Percentiles rank a stretch among this genome's conserved stretches.
Evolutionary conservation across 1,140 invertebrate genomes (phyloP).

Genomic region (Drosophila lowei): DNA sequence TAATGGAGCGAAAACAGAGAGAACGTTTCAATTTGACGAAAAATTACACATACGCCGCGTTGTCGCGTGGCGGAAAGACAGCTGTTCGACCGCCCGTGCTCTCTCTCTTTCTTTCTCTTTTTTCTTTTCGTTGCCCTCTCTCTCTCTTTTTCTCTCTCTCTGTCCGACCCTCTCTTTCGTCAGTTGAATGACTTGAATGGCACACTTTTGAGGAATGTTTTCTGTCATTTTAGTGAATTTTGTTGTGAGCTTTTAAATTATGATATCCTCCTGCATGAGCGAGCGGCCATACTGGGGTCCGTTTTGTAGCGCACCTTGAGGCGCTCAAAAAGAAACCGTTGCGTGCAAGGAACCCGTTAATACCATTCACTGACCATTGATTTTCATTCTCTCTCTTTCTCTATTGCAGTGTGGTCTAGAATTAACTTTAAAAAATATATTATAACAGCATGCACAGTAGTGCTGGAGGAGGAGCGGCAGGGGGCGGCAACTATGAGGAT

Average conservation of each 20-base stretch:
- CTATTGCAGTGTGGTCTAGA: constrained; percentile 36
- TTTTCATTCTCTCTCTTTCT: constrained; percentile 18
- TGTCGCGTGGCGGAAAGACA: constrained; percentile 49
- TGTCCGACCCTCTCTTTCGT: not conserved
- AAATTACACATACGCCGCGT: constrained; percentile 63
- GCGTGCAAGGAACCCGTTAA: constrained; percentile 23
- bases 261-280: not conserved
- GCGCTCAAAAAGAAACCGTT: constrained; percentile 22
- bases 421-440: constrained; percentile 1
- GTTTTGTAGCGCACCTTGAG: constrained; percentile 26
- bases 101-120: not conserved
- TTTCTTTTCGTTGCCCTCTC: not conserved
- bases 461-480: constrained; percentile 52
- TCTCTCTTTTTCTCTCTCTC: not conserved
- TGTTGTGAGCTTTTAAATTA: constrained; percentile 15
- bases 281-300: not conserved
- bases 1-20: not conserved
- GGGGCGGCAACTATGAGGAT: constrained; percentile 74
- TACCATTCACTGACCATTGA: constrained; percentile 21
- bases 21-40: constrained; percentile 28
- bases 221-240: constrained; percentile 14
- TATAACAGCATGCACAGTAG: constrained; percentile 61
- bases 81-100: constrained; percentile 7
- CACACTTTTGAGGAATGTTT: constrained; percentile 17
- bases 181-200: constrained; percentile 33